Base-by-base conservation (phyloP, 1,140 invertebrate genomes). In the Latrodectus geometricus region DNA sequence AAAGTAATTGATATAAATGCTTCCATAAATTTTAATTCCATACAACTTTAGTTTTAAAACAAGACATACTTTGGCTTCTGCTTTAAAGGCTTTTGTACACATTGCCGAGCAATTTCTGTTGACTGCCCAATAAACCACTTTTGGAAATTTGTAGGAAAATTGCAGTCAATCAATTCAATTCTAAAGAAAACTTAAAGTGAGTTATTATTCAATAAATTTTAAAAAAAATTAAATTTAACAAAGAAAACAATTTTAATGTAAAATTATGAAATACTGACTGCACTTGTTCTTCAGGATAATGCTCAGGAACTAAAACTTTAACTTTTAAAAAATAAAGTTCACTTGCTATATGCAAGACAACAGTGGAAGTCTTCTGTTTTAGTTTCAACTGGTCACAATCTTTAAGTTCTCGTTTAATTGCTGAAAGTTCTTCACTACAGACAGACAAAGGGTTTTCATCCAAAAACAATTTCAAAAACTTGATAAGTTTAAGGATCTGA, bases 381-480 rank as follows among this genome's bases (percentile, higher is more conserved):
- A 95, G 89, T 91, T 95, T 95, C 3, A 96, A 89, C 86, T 93
- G 93, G 90, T 94, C 94, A 4, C 48, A 87, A 9, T 90, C 89
- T 8, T 88, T 88, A 14, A 93, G 89, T 77, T 92, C 90, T 74
- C 90, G 89, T 86, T 94, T 94, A 72, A 96, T 90, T 21, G 91
- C 89, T 83, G 93, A 92, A 79, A 96, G 94, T 91, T 96, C 95
- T 89, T 95, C 94, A 73, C 94, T 94, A 89, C 94, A 95, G 68
- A 94, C 94, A 89, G 93, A 94, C 9, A 96, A 91, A 0, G 95
- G 94, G 91, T 95, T 95, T 69, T 95, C 94, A 49, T 94, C 92
- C 8, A 96, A 91, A 90, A 95, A 96, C 75, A 92, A 93, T 68
- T 92, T 90, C 4, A 95, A 90, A 89, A 95, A 95, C 87, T 93